Percentiles rank a stretch among this genome's conserved stretches.
These are phyloP conservation scores for Oreochromis grahami DNA, from an alignment of 2,797 vertebrate genomes.

Conservation along the genomic window DNA sequence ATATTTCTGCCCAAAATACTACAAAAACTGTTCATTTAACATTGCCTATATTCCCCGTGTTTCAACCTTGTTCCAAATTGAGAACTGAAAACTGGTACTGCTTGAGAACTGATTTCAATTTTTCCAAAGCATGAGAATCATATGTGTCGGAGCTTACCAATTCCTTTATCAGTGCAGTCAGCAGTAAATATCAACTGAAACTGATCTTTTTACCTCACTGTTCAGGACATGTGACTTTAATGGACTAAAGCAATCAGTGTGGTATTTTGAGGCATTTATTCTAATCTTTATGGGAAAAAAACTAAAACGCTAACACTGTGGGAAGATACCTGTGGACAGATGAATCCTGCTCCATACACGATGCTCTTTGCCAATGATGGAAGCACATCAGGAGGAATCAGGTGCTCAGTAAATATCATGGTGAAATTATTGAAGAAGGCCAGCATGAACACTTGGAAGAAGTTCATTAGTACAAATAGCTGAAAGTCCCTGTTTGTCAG, in stretches of 20 bases:
- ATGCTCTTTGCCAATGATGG: conserved; percentile 81
- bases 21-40: background rate
- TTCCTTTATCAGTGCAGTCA: background rate
- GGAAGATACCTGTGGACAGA: conserved; percentile 85
- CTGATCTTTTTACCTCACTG: background rate
- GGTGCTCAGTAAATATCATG: conserved; percentile 87
- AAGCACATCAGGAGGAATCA: conserved; percentile 83
- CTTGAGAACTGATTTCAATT: background rate
- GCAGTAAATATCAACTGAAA: background rate
- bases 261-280: background rate
- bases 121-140: background rate
- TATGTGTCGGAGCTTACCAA: background rate
- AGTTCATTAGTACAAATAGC: conserved; percentile 88
- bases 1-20: background rate
- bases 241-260: background rate
- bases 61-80: background rate
- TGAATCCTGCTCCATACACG: conserved; percentile 90
- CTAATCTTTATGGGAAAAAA: background rate
- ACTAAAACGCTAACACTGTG: too few species aligned
- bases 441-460: conserved; percentile 88
- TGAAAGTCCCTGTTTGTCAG: conserved; percentile 83
- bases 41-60: background rate
- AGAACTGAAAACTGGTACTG: background rate
- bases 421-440: conserved; percentile 90
- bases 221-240: background rate